Base-by-base conservation (phyloP, 2,888 invertebrate species). In the Platerodrilus igneus region DNA sequence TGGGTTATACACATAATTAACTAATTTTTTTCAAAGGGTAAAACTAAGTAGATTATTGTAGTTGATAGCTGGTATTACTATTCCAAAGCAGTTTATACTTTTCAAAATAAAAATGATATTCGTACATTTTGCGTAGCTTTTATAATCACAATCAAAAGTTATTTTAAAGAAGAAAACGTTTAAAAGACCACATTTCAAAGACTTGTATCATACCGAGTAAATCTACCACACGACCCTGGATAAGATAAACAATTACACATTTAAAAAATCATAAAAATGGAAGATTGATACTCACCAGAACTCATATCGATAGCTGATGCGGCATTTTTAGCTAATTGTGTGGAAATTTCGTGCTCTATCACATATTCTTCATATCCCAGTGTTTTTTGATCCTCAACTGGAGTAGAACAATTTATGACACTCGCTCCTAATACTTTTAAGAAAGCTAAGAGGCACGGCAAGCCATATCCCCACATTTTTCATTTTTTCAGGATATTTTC, bases 271-370 rank as follows among this genome's bases (percentile, higher is more conserved):
- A n/a, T n/a, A n/a, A n/a, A n/a, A n/a, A n/a, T n/a, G n/a, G n/a
- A n/a, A n/a, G n/a, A n/a, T n/a, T n/a, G n/a, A 47, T 18, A 57
- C 58, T 62, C 66, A 74, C 74, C 64, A 22, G 69, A 63, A 50
- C 67, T 62, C 29, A 69, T 43, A 54, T 67, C 68, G 37, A 78
- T 69, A 22, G 63, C 64, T 16, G 58, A 57, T 28, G 78, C 79
- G 3, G 76, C 72, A 29, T 64, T 67, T 53, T 73, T 73, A 8
- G 81, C 81, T 42, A 75, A 74, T 1, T 71, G 62, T 11, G 74
- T 71, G 29, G 77, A 73, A 34, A 81, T 73, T 55, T 78, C 75
- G 54, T 81, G 81, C 55, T 81, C 81, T 41, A 81, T 68, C 52
- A 73, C 68, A 67, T 78, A 79, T 61, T 81, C 79, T 59, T 79